These are phyloP conservation scores for Trachops cirrhosus DNA, from an alignment of 2,797 vertebrate species.

Conservation along the genomic window DNA sequence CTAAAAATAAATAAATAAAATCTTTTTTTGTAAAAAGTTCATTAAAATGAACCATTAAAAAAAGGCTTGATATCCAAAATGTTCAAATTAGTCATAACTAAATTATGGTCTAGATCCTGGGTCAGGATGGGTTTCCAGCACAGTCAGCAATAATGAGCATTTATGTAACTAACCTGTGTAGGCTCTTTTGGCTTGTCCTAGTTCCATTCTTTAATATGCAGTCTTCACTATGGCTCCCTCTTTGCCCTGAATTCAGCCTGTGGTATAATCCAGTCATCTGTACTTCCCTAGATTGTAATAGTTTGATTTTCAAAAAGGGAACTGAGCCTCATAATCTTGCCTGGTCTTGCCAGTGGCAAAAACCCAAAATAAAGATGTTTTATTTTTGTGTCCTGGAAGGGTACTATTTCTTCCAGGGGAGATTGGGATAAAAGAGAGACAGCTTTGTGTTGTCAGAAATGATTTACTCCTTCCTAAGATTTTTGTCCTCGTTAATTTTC, in stretches of 20 bases:
- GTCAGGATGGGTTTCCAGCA: background rate
- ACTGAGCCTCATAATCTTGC: constrained; percentile 37
- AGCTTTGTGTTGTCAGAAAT: constrained; percentile 76
- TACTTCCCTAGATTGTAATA: constrained; percentile 50
- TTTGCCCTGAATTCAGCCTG: background rate
- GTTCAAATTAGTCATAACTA: background rate
- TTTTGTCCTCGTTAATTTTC: constrained; percentile 77
- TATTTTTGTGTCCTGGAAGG: constrained; percentile 64
- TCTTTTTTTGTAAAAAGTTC: background rate
- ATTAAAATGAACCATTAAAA: constrained; percentile 3
- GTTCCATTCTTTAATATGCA: background rate
- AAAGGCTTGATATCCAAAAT: background rate
- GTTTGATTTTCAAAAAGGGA: constrained; percentile 40
- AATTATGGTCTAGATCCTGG: constrained; percentile 45
- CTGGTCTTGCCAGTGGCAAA: constrained; percentile 43
- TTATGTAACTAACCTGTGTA: background rate
- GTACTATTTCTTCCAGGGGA: constrained; percentile 68
- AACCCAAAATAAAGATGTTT: constrained; percentile 56
- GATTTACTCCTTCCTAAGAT: constrained; percentile 75
- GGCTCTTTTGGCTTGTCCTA: background rate
- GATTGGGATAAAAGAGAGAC: constrained; percentile 66
- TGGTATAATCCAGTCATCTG: background rate
- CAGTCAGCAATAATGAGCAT: background rate
- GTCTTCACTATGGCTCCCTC: background rate
- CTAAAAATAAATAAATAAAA: too few relatives aligned